These are phyloP conservation scores for Eurystomus glaucurus DNA, from an alignment of 2,797 vertebrate genomes.

Conservation along the genomic window DNA sequence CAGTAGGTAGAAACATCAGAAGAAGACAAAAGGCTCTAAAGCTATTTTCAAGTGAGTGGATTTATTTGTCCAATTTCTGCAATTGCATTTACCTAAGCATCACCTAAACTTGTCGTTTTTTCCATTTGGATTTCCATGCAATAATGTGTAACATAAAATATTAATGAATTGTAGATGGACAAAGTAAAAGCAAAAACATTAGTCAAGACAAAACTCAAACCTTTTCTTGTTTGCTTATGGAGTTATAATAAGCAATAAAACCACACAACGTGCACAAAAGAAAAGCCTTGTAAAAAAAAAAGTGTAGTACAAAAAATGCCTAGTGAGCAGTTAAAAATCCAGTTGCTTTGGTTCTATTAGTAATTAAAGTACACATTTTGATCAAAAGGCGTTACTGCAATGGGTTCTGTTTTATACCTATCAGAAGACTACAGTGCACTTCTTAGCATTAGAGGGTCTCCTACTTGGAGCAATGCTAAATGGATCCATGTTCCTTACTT, in stretches of 20 bases:
- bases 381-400: neutral
- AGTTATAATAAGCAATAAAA: conserved; percentile 11
- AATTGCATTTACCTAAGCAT: neutral
- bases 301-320: neutral
- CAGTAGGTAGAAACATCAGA: neutral
- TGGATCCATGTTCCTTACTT: neutral
- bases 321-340: neutral
- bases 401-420: neutral
- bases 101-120: neutral
- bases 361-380: neutral
- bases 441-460: neutral
- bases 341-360: neutral
- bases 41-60: neutral
- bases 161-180: neutral
- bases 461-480: neutral
- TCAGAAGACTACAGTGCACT: neutral
- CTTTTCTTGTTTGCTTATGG: neutral
- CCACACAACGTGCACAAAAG: neutral
- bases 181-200: neutral
- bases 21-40: neutral
- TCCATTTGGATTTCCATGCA: neutral
- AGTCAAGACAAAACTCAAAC: neutral
- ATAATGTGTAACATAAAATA: neutral
- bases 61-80: neutral
- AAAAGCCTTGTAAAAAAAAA: neutral